A percentile compares a stretch with the other conserved stretches of the same genome.
Conservation (phyloP, 2,888 invertebrate species). For the Oxycera nigricornis region DNA sequence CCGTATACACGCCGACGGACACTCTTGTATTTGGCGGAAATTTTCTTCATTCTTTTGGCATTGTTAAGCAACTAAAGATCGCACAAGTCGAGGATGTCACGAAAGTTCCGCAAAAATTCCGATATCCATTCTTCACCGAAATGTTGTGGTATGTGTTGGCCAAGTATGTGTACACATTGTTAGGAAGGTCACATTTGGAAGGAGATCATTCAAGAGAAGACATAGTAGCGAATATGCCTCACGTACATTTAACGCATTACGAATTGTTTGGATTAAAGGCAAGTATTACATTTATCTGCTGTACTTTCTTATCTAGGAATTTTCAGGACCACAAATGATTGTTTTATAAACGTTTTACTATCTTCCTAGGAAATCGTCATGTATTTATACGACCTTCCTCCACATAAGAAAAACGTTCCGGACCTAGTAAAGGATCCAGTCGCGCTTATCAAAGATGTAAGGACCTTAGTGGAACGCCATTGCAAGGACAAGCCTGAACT, state of each 20-base stretch:
- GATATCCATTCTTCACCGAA: conserved; percentile 98
- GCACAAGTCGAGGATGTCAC: conserved; percentile 95
- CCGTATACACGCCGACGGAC: conserved; percentile 95
- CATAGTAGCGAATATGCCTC: conserved; percentile 58
- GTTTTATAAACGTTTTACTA: conserved; percentile 3
- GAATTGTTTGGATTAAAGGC: conserved; percentile 81
- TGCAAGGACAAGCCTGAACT: conserved; percentile 82
- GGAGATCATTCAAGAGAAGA: conserved; percentile 57
- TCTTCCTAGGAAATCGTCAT: conserved; percentile 78
- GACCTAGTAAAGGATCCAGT: conserved; percentile 89
- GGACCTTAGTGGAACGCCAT: conserved; percentile 87
- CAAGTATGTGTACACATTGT: conserved; percentile 85
- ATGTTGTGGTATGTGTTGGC: conserved; percentile 98
- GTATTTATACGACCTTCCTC: conserved; percentile 88
- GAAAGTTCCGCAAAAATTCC: conserved; percentile 95
- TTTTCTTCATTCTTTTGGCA: conserved; percentile 94
- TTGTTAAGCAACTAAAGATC: conserved; percentile 94
- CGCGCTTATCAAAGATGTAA: conserved; percentile 85
- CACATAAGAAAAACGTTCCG: conserved; percentile 90
- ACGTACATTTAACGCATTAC: conserved; percentile 79
- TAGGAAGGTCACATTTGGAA: conserved; percentile 82
- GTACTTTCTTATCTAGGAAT: conserved; percentile 10
- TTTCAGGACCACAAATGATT: neutral
- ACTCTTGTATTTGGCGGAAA: conserved; percentile 98
- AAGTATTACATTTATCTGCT: too few relatives aligned